phyloP scores from a whole-genome alignment of 2,888 invertebrate genomes.

The Glaucopsyche alexis region DNA sequence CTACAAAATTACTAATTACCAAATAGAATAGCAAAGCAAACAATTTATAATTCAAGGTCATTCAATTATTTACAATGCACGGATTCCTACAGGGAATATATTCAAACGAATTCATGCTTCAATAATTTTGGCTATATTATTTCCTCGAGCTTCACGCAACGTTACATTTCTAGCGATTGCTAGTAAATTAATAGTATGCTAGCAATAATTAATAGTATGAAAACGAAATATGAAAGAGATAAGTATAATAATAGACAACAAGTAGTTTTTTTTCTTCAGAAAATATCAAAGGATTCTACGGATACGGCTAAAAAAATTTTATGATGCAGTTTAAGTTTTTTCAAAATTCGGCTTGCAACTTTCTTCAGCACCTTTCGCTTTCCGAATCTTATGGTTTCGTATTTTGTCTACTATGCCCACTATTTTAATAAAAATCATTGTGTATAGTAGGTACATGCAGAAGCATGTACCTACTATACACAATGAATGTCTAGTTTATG shows the following conservation, averaged over 20 bases:
- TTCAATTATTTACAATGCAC: constrained; percentile 16
- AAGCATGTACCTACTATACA: no score
- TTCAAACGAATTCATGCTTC: constrained; percentile 7
- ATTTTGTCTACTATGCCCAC: no score
- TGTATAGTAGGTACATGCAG: no score
- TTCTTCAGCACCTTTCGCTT: no score
- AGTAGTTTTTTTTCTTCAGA: background rate
- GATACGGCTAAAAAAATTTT: no score
- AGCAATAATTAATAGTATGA: background rate
- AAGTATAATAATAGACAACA: background rate
- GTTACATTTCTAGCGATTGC: constrained; percentile 8
- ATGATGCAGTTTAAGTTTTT: no score
- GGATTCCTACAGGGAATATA: constrained; percentile 2
- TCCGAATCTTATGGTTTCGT: no score
- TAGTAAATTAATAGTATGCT: no score
- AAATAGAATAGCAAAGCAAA: background rate
- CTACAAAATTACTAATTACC: background rate
- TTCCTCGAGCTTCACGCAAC: background rate
- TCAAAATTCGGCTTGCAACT: no score
- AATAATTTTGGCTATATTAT: constrained; percentile 10
- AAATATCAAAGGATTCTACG: background rate
- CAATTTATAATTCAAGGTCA: constrained; percentile 5
- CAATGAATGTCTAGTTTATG: no score
- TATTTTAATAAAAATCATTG: no score
- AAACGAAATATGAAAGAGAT: background rate